Evolutionary conservation across 2,888 invertebrate genomes (phyloP), one percentile per base, ranked within the genome.

Genomic region (Acanthoscelides obtectus): DNA sequence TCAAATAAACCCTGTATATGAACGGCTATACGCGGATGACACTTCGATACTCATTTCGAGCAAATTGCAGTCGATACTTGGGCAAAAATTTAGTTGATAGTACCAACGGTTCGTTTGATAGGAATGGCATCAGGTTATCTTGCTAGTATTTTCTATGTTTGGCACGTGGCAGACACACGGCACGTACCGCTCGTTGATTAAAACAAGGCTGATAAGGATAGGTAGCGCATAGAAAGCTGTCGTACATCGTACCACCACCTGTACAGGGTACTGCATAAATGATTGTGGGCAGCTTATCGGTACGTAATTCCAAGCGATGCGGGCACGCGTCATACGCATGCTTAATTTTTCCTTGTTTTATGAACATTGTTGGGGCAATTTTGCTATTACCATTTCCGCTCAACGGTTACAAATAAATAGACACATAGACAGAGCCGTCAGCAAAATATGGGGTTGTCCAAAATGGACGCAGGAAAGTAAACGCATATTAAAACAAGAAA

Each of bases 301-400:
- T 75, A 77, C 77, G 77, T 76, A 77, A 77, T 77, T 77, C 77
- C 72, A 74, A 71, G 70, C 70, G 69, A 78, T 78, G 78, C 78
- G 78, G 78, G 78, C 78, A 76, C 78, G 78, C 75, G 78, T 78
- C 77, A 76, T 77, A 78, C 74, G 77, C 76, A 77, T 75, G 77
- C 76, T 73, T 71, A 73, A 70, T 73, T 74, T 74, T 75, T 70
- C 74, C 69, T 73, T 69, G 22, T 71, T 70, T 75, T 45, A 6
- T 12, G 45, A 45, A 45, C 45, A 6, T 12, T 45, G 5, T 45
- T 45, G 45, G 17, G 17, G 17, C 12, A 45, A 45, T 12, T 45
- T 45, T 12, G 45, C 45, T 45, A 45, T 45, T 45, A 45, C 45
- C 17, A 17, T 45, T 45, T 45, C 45, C 45, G 45, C 17, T 17